Base-by-base conservation (phyloP, 2,888 invertebrate genomes). In the Biston stratarius region DNA sequence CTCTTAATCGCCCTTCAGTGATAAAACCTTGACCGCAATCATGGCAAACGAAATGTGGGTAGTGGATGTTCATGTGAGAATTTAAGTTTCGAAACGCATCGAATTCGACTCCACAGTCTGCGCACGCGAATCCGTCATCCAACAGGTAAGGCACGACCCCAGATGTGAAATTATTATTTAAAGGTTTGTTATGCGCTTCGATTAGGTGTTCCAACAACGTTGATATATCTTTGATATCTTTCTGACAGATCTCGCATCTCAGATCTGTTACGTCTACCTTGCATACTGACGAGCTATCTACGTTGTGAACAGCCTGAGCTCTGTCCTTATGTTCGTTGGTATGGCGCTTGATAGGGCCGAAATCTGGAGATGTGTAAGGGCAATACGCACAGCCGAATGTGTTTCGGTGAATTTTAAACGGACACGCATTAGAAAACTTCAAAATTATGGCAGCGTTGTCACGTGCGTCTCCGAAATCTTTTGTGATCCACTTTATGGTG, bases 351-450 rank as follows among this genome's bases (percentile, higher is more conserved):
- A 65, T 44, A 9, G 36, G 34, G 11, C 14, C 36, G 12, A 65
- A 60, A 15, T 65, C 60, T 11, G 47, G 45, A 7, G 65, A 65
- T 9, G 34, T 38, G 34, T 60, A 60, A 3, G 91, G 2, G 68
- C 92, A 92, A 72, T 79, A 86, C 1, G 85, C 88, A 67, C 92
- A 92, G 38, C 81, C 82, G 73, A 90, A 92, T 2, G 79, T 71
- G 0, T 91, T 91, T 11, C 87, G 80, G 53, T 81, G 84, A 87
- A 88, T 90, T 69, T 89, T 82, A 78, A 92, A 92, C 0, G 92
- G 91, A 62, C 86, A 85, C 15, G 78, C 87, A 80, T 90, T 92
- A 45, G 91, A 90, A 77, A 77, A 87, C 75, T 90, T 86, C 61
- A 92, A 78, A 61, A 92, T 84, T 63, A 88, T 77, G 48, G 85